Evolutionary conservation across 2,113 vertebrate species (phyloP), one percentile per base, ranked within the genome.

Genomic region (Oenanthe oenanthe): DNA sequence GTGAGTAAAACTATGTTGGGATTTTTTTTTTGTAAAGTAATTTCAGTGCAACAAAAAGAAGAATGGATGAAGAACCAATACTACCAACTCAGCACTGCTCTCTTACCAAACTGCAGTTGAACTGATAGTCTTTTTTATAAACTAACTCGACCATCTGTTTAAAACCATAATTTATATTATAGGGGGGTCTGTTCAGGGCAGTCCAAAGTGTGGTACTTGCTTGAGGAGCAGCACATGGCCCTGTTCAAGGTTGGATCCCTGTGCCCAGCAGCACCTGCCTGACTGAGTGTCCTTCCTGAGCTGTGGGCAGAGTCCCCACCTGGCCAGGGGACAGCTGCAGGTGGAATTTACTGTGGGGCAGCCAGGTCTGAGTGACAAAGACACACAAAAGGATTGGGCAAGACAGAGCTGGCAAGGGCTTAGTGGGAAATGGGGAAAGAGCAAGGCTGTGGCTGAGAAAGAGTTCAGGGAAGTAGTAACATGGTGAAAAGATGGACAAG

Each of bases 211-310:
- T 25, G 56, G 43, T 20, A 12, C 25, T 50, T 31, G 65, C 36
- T 42, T 0, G 0, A 85, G 32, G 32, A 72, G 38, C 61, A 54
- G 48, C 48, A 40, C 0, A 0, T 26, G 38, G 22, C 8, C 34
- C 13, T 7, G 1, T 24, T 68, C 45, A 16, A 0, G 2, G 3
- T 1, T 1, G 3, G 38, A 58, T 20, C n/a, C 51, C 47, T 47
- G 42, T 47, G 48, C 22, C 62, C 7, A 2, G 32, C 40, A 77
- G 60, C 60, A 6, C 9, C 32, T 2, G 26, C 50, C 47, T 13
- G 4, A 4, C 56, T n/a, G 32, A 38, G 16, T 16, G 60, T 38
- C 50, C 53, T 9, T 1, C 45, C 50, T 10, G 65, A 81, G 58
- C 77, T 10, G 7, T 38, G 81, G 66, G 75, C 25, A 32, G 34